phyloP scores from a whole-genome alignment of 2,888 invertebrate genomes.

The Dendrolimus pini region DNA sequence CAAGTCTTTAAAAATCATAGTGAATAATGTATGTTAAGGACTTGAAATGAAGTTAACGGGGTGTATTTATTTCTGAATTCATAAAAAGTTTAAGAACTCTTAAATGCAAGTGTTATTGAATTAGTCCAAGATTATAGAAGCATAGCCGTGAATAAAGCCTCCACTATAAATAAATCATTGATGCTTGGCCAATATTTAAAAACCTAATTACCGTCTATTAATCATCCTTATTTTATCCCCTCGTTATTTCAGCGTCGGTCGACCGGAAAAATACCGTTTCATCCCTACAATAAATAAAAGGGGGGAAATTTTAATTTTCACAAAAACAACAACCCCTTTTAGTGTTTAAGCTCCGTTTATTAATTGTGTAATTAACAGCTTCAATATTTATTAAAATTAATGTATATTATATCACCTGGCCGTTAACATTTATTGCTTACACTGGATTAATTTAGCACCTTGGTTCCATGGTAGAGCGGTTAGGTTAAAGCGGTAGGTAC shows the following conservation, averaged over 20 bases:
- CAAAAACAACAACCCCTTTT: neutral
- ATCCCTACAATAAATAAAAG: neutral
- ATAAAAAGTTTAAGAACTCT: no score
- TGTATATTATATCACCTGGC: no score
- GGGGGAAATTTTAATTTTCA: neutral
- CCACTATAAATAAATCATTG: neutral
- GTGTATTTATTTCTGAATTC: no score
- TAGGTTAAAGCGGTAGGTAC: no score
- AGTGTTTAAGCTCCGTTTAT: neutral
- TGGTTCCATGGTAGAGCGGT: no score
- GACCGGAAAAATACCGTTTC: neutral
- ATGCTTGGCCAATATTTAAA: neutral
- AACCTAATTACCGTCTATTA: neutral
- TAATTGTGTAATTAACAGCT: neutral
- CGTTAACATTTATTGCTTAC: no score
- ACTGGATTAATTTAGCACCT: no score
- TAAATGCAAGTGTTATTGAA: neutral
- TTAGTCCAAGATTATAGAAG: neutral
- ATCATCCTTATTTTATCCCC: neutral
- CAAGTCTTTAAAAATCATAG: no score
- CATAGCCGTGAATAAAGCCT: neutral
- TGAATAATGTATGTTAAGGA: no score
- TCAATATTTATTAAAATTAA: neutral
- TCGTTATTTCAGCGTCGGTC: neutral
- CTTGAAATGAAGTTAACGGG: no score